Evolutionary conservation across 2,888 invertebrate species (phyloP), one percentile per base, ranked within the genome.

Genomic region (Copidosoma aretas): DNA sequence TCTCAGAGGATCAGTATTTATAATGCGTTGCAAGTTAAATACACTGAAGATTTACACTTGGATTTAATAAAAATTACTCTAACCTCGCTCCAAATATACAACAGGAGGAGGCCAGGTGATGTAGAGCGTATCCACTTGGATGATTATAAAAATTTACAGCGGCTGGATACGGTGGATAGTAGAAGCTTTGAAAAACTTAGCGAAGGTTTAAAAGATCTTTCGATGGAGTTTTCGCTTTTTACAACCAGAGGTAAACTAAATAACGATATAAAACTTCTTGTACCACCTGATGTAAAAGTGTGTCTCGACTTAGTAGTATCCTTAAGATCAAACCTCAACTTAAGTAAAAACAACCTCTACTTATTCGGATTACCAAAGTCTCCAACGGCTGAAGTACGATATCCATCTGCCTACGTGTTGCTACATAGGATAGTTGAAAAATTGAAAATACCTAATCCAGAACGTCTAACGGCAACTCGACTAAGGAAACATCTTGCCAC

Each of bases 401-500:
- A 61, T 15, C 39, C 61, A 4, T 39, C 32, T 4, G 61, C 61
- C 8, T 61, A 41, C 19, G 17, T 52, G 8, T 4, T 63, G 19
- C 46, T 43, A 21, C 15, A 24, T 10, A 54, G 56, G 25, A 54
- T n/a, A 24, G 17, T 54, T 14, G 14, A 22, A 0, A n/a, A 1
- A 43, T 63, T 43, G 43, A 43, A 24, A 0, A 43, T 41, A 17
- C 21, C 39, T n/a, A 57, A 57, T 2, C 51, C 57, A 1, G 4
- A 56, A 1, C 14, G 46, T 5, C 4, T 64, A 21, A 15, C 24
- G 4, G 49, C 49, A 1, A 64, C 64, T 1, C 17, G 14, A n/a
- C 43, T 64, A 10, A 24, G 64, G 24, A 64, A 64, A 17, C 46
- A 64, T 39, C 15, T 64, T 17, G 64, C 57, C 3, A 64, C 64